Conservation (phyloP, 2,113 vertebrate genomes). For the Pedetes capensis region DNA sequence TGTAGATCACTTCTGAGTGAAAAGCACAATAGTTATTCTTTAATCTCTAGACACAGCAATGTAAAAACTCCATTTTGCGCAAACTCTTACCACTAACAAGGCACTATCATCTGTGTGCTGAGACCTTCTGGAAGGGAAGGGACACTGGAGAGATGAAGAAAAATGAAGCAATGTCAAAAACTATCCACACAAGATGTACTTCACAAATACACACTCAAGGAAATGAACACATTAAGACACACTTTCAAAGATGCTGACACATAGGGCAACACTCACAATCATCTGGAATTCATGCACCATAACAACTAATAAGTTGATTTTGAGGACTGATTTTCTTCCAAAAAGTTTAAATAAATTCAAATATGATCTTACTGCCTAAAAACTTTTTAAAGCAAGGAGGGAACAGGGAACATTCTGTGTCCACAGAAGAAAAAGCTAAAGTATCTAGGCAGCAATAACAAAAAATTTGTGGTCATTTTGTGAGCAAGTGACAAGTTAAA, state of each 20-base stretch:
- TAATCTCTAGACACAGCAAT: constrained; percentile 70
- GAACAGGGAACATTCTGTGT: not conserved
- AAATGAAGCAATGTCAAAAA: constrained; percentile 85
- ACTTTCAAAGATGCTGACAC: constrained; percentile 40
- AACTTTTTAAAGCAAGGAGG: constrained; percentile 13
- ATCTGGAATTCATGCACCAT: not conserved
- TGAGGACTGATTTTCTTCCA: constrained; percentile 25
- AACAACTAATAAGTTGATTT: not conserved
- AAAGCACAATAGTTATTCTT: constrained; percentile 58
- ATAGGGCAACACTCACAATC: not conserved
- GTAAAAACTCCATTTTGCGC: constrained; percentile 76
- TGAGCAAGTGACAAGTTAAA: constrained; percentile 5
- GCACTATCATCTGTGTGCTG: constrained; percentile 99
- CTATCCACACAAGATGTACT: constrained; percentile 59
- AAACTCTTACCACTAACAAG: constrained; percentile 96
- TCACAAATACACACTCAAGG: constrained; percentile 79
- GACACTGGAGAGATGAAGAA: constrained; percentile 87
- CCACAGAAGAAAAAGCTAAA: not conserved
- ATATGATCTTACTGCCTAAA: not conserved
- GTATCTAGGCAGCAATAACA: not conserved
- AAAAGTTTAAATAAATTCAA: constrained; percentile 25
- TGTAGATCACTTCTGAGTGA: constrained; percentile 65
- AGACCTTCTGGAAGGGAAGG: constrained; percentile 95
- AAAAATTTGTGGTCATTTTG: not conserved
- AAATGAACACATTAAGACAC: constrained; percentile 54